Evolutionary conservation across 2,797 vertebrate species (phyloP).

Genomic region (Loris lydekkerianus): DNA sequence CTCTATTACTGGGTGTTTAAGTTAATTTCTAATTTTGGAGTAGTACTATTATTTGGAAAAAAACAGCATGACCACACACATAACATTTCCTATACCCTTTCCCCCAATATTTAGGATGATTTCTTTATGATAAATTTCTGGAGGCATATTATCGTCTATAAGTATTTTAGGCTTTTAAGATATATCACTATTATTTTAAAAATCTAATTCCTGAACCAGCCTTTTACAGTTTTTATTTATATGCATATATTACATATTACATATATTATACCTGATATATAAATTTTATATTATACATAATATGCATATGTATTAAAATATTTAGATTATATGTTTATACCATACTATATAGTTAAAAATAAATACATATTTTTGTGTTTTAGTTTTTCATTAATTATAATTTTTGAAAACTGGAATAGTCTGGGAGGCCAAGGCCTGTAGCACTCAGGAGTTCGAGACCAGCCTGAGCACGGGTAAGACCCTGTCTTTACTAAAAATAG

Average conservation of each 20-base stretch:
- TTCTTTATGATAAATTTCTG: constrained; percentile 23
- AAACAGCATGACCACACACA: not conserved
- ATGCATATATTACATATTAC: not conserved
- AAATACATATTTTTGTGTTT: not conserved
- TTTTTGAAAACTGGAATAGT: not conserved
- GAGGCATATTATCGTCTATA: not conserved
- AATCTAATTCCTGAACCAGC: not conserved
- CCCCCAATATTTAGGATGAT: not conserved
- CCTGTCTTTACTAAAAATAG: too few species aligned
- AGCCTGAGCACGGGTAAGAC: too few species aligned
- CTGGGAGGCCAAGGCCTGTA: too few species aligned
- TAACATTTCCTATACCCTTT: not conserved
- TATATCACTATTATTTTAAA: not conserved
- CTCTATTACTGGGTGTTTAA: not conserved
- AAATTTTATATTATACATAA: not conserved
- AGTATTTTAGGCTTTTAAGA: not conserved
- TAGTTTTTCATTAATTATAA: not conserved
- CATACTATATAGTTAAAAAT: not conserved
- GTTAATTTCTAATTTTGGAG: not conserved
- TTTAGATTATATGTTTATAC: not conserved
- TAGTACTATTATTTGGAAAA: constrained; percentile 35
- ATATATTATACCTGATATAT: not conserved
- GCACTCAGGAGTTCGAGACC: too few species aligned
- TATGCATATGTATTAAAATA: not conserved
- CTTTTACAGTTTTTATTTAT: not conserved